Conservation (phyloP, 2,797 vertebrate genomes). For the Thaleichthys pacificus region DNA sequence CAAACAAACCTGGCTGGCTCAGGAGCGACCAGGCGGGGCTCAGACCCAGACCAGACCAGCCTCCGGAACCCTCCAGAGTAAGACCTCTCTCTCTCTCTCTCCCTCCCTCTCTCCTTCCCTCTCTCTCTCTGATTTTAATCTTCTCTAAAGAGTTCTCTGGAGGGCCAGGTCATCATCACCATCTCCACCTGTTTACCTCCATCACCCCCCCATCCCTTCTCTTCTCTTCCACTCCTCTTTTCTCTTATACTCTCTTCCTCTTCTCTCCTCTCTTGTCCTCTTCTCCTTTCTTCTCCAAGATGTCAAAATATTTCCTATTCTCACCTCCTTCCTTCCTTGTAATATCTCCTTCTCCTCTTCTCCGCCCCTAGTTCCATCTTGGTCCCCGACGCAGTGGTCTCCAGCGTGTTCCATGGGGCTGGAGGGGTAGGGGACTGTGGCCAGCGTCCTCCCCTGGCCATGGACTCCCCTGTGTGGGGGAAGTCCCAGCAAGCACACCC, state of each 20-base stretch:
- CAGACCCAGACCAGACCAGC: conserved; percentile 5
- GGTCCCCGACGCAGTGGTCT: conserved; percentile 47
- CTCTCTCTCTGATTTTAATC: not conserved
- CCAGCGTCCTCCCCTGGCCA: conserved; percentile 58
- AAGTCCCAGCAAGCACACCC: conserved; percentile 42
- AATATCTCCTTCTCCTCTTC: conserved; percentile 3
- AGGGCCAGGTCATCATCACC: no score
- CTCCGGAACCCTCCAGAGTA: conserved; percentile 37
- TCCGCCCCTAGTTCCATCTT: conserved; percentile 3
- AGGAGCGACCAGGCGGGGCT: conserved; percentile 39
- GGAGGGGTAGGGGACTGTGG: conserved; percentile 27
- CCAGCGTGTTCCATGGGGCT: conserved; percentile 66
- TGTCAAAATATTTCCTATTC: no score
- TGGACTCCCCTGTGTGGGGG: conserved; percentile 69
- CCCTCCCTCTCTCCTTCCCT: not conserved
- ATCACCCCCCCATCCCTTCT: no score
- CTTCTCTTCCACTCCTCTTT: not conserved
- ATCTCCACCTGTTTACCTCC: not conserved
- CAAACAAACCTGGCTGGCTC: conserved; percentile 34
- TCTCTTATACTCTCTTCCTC: not conserved
- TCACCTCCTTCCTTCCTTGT: not conserved
- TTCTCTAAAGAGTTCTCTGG: no score
- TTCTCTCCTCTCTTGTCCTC: not conserved
- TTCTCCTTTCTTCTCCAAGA: not conserved
- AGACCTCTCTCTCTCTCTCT: not conserved